These are phyloP conservation scores for Thereva nobilitata DNA, from an alignment of 2,888 invertebrate genomes.

Conservation along the genomic window DNA sequence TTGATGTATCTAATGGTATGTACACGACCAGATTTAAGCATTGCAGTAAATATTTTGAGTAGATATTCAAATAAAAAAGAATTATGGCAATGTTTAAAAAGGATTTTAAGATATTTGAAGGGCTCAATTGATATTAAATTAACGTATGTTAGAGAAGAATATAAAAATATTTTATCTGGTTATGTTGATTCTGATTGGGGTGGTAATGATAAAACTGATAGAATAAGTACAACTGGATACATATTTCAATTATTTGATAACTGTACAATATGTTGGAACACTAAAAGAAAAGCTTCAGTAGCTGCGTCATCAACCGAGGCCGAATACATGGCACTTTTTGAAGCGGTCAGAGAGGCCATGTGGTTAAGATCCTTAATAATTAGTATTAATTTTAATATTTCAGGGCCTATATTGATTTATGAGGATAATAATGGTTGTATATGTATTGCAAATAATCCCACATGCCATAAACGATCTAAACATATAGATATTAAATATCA, in stretches of 20 bases:
- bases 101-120: constrained; percentile 19
- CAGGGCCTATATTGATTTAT: too few species aligned
- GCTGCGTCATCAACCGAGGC: constrained; percentile 34
- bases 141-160: constrained; percentile 24
- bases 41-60: constrained; percentile 28
- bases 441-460: background rate
- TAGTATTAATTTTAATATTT: too few species aligned
- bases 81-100: constrained; percentile 37
- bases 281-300: constrained; percentile 36
- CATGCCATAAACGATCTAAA: too few species aligned
- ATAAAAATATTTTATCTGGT: constrained; percentile 23
- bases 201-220: constrained; percentile 31
- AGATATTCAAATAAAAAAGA: constrained; percentile 39
- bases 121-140: constrained; percentile 30
- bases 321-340: constrained; percentile 37
- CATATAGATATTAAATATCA: too few species aligned
- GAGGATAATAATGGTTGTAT: too few species aligned
- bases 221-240: constrained; percentile 38
- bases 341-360: constrained; percentile 23
- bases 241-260: constrained; percentile 34
- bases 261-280: constrained; percentile 35
- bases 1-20: constrained; percentile 43
- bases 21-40: constrained; percentile 40
- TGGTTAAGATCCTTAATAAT: background rate
- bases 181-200: constrained; percentile 36